Base-by-base conservation (phyloP, 2,113 vertebrate species). In the Etheostoma spectabile region DNA sequence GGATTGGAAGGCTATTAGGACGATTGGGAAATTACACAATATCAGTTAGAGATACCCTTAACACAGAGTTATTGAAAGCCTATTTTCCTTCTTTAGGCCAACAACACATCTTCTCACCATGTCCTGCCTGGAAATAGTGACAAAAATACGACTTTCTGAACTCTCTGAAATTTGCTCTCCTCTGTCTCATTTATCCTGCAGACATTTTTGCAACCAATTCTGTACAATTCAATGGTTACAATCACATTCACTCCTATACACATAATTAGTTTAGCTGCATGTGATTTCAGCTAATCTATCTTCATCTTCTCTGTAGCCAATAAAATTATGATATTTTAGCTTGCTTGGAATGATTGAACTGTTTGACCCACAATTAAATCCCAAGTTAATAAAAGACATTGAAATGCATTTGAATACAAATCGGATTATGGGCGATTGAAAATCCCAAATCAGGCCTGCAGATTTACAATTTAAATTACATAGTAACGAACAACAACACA, bases 401-500 rank as follows among this genome's bases (percentile, higher is more conserved):
- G 62, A 49, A 74, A 56, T 18, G 3, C 1, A 64, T 76, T 60
- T 73, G 65, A 56, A 53, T 66, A 38, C 56, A 85, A 76, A 74
- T 14, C 35, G 18, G 42, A 76, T 79, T 64, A 77, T 5, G 35
- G 21, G 46, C 62, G 65, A 79, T 73, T 77, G 61, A 77, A 77
- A 67, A 15, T 16, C 65, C 22, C 48, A 68, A 62, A 68, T 42
- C 15, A 68, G 27, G 73, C 60, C 10, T 57, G 16, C 77, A 55
- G 69, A 71, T 66, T 67, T 77, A 11, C 48, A 67, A 51, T 53
- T 61, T 48, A 57, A 56, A 33, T 42, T 24, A 45, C 55, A 66
- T 18, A 42, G 38, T 42, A 42, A 42, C 2, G 8, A 42, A 30
- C 18, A 22, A 42, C 14, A 15, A 33, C n/a, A 66, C 0, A 30